Base-by-base conservation (phyloP, 1,140 invertebrate genomes). In the Drosophila lacertosa region DNA sequence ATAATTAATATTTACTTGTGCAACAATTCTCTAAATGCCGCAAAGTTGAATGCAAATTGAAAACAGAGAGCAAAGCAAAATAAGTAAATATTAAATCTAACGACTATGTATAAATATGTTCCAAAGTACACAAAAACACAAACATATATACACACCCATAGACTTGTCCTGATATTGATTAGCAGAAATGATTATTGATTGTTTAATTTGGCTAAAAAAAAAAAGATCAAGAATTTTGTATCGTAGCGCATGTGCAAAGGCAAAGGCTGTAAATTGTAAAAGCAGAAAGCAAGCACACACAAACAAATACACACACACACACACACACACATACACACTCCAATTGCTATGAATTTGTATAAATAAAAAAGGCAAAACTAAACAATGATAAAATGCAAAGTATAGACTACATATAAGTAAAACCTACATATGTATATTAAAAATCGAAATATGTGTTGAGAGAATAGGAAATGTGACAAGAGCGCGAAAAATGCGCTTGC, bases 331-430 rank as follows among this genome's bases (percentile, higher is more conserved):
- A 16, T 1, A 1, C 18, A 35, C 29, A 22, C 5, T 22, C 42
- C 15, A 32, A n/a, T 33, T 47, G 42, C 51, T 22, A 54, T 54
- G 18, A 50, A 60, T 48, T 60, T 60, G 55, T 47, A 47, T 13
- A 15, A 39, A 32, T n/a, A 24, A 53, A n/a, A 11, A 10, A 24
- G 10, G 10, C n/a, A 22, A 53, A 53, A 44, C n/a, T 22, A 44
- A 44, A 22, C 0, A 44, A 22, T 44, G 16, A 11, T 20, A 11
- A 11, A 42, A 42, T 42, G 16, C 20, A 44, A 24, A 44, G 6
- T 35, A n/a, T 35, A 35, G 33, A 10, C n/a, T 35, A 35, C 4
- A n/a, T n/a, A 13, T n/a, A 42, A 18, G 16, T 16, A 1, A 22
- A n/a, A 44, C 11, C 18, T 20, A n/a, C 22, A 18, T 44, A 22